Evolutionary conservation across 2,113 vertebrate genomes (phyloP).

Genomic region (Bufo gargarizans): DNA sequence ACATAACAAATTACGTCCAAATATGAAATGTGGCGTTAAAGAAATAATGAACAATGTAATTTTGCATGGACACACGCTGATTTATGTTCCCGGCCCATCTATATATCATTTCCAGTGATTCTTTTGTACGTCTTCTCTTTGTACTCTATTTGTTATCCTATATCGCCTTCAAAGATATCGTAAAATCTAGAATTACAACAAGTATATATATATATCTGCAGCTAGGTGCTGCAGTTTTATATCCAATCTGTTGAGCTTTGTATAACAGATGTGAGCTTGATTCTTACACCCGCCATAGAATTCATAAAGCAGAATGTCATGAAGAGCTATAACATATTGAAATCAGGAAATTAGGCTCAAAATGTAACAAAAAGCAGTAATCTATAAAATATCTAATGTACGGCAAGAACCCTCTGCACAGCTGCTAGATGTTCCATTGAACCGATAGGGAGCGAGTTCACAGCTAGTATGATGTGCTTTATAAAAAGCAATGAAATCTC

Average conservation of each 20-base stretch:
- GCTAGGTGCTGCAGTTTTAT: slow-evolving; percentile 55
- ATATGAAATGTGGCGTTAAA: slow-evolving; percentile 64
- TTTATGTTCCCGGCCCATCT: slow-evolving; percentile 58
- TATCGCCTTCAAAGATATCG: not conserved
- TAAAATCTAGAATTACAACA: slow-evolving; percentile 56
- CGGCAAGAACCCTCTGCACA: not conserved
- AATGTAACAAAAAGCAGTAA: not conserved
- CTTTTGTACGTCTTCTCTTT: not conserved
- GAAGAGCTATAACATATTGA: not conserved
- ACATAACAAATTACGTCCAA: slow-evolving; percentile 65
- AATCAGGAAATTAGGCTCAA: not conserved
- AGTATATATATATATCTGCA: slow-evolving; percentile 44
- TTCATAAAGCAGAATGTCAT: slow-evolving; percentile 41
- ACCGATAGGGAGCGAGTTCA: not conserved
- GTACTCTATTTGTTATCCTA: not conserved
- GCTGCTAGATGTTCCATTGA: not conserved
- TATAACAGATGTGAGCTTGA: slow-evolving; percentile 53
- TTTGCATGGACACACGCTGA: slow-evolving; percentile 61
- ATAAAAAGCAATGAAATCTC: not conserved
- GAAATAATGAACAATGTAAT: slow-evolving; percentile 65
- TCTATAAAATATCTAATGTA: slow-evolving; percentile 36
- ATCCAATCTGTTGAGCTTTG: slow-evolving; percentile 58
- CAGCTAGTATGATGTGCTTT: not conserved
- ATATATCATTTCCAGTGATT: slow-evolving; percentile 10
- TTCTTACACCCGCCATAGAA: slow-evolving; percentile 49